These are phyloP conservation scores for Zapus hudsonius DNA, from an alignment of 2,113 vertebrate species.

Conservation along the genomic window DNA sequence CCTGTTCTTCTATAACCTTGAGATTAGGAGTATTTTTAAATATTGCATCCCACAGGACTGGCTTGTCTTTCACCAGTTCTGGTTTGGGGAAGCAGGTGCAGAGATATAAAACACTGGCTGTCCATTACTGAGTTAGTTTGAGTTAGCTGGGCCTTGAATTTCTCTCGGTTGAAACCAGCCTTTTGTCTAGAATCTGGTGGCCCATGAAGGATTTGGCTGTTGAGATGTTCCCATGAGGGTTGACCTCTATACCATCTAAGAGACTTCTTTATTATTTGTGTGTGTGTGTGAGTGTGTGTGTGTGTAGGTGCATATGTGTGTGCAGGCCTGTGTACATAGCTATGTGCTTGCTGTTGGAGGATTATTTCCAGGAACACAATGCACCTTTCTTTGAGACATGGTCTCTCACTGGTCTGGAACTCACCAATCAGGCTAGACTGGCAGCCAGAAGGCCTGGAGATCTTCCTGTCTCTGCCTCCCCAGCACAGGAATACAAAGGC, in stretches of 20 bases:
- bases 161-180: not conserved
- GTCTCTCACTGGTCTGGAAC: too few species aligned
- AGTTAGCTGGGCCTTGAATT: not conserved
- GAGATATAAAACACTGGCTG: not conserved
- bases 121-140: not conserved
- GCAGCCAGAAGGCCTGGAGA: too few species aligned
- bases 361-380: too few species aligned
- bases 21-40: not conserved
- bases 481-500: too few species aligned
- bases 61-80: accelerated
- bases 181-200: not conserved
- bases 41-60: accelerated
- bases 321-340: too few species aligned
- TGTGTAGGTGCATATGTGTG: too few species aligned
- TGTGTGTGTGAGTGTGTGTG: too few species aligned
- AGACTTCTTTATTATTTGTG: not conserved
- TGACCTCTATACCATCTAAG: too few species aligned
- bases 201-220: accelerated
- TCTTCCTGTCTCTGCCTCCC: too few species aligned
- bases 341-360: too few species aligned
- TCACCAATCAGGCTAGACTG: too few species aligned
- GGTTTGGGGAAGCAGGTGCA: not conserved
- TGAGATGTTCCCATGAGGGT: not conserved
- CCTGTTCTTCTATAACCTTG: accelerated
- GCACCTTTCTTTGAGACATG: too few species aligned